Evolutionary conservation across 2,888 invertebrate species (phyloP), one percentile per base, ranked within the genome.

Genomic region (Drosophila pegasa): DNA sequence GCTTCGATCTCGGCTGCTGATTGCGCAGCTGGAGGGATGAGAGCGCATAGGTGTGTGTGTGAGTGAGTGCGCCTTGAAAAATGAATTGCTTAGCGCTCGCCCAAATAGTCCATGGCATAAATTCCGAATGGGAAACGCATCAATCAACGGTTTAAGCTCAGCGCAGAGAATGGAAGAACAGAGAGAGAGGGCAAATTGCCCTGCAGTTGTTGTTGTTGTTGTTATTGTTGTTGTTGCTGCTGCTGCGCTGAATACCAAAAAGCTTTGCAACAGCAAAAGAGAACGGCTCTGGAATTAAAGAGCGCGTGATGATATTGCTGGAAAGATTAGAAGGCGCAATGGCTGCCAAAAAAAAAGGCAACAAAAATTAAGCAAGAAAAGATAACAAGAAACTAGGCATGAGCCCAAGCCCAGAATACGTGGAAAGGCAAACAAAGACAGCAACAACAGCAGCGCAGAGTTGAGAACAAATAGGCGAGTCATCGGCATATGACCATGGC

Each of bases 81-180:
- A 84, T 84, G 84, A 87, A 84, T 84, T 84, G 84, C 82, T 82
- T 78, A 86, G 78, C 81, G 71, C 68, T 71, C 81, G 71, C 78
- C 88, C 86, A 82, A 87, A 87, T 86, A 83, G 84, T 86, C 78
- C 88, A 85, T 78, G 84, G 85, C 88, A 85, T 85, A 85, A 85
- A 88, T 88, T 85, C 84, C 88, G 79, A 88, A 88, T 88, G 88
- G 88, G 88, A 88, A 85, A 86, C 88, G 87, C 85, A 85, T 85
- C 85, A 85, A 85, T 85, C 85, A 85, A 75, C 84, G 79, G 75
- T 73, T 70, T 83, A 73, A 73, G 60, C 66, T 57, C 80, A 77
- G 60, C 57, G 68, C 48, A 56, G 40, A 63, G 75, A 43, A 59
- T 50, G 52, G 56, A 62, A 58, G 38, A 29, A 33, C 31, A 5